phyloP scores from a whole-genome alignment of 2,797 vertebrate genomes.

The Orestias chungarensis region DNA sequence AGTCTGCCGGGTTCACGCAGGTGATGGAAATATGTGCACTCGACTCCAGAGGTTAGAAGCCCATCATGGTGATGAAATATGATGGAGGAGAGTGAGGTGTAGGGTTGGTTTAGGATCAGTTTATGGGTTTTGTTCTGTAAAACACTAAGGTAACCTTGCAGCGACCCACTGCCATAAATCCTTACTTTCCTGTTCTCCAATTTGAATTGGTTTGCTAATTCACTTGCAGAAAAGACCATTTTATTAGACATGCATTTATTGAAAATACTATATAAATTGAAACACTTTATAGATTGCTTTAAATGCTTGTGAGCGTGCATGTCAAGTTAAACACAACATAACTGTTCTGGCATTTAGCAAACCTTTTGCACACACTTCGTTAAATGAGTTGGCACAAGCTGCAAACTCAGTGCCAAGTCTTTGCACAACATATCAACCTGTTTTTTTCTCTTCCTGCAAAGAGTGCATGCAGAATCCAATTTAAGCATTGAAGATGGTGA shows the following conservation, averaged over 20 bases:
- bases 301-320: conserved; percentile 5
- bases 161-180: conserved; percentile 74
- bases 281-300: background rate
- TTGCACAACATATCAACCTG: conserved; percentile 73
- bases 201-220: conserved; percentile 56
- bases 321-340: conserved; percentile 7
- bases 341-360: conserved; percentile 27
- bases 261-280: conserved; percentile 18
- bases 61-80: conserved; percentile 10
- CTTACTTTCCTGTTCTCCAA: conserved; percentile 82
- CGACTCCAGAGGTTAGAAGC: conserved; percentile 39
- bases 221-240: conserved; percentile 35
- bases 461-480: conserved; percentile 56
- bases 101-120: conserved; percentile 31
- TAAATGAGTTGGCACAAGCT: conserved; percentile 28
- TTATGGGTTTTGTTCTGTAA: conserved; percentile 50
- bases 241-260: conserved; percentile 18
- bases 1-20: conserved; percentile 52
- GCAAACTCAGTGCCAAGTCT: conserved; percentile 46
- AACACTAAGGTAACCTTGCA: conserved; percentile 73
- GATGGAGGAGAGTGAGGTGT: background rate
- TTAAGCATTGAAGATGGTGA: conserved; percentile 56
- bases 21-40: conserved; percentile 60
- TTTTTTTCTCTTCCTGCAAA: conserved; percentile 57
- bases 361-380: conserved; percentile 29